Base-by-base conservation (phyloP, 2,888 invertebrate genomes). In the Microchrysa polita region DNA sequence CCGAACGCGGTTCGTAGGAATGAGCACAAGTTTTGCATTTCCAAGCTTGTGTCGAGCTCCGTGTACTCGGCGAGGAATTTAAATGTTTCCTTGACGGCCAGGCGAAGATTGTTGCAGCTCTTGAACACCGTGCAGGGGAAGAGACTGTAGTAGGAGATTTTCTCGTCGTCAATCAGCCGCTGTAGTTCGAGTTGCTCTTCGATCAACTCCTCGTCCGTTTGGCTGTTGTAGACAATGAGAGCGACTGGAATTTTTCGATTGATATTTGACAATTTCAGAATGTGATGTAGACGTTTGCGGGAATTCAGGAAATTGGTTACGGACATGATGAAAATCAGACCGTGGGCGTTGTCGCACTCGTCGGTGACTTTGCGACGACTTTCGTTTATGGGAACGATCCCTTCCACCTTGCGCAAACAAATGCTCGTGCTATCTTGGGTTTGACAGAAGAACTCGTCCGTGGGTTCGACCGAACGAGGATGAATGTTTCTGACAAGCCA, bases 1-100 rank as follows among this genome's bases (percentile, higher is more conserved):
- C 89, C 89, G 12, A 91, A 82, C 77, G 88, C 86, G 69, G 86
- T 83, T 73, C 87, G 83, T 73, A 91, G 83, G 78, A 90, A 88
- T 1, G 87, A 86, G 75, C 86, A 84, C 10, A 90, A 80, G 53
- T 85, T 84, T 80, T 90, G 87, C 79, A 91, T 87, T 84, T 89
- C 88, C 52, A 91, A 79, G 0, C 86, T 85, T 57, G 88, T 88
- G 23, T 82, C 83, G 76, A 83, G 83, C 61, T 87, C 86, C 75
- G 81, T 86, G 77, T 84, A 86, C 79, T 85, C 86, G n/a, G 87
- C 87, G 78, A 87, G 81, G 85, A 87, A 89, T 79, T 83, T 86
- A 73, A 87, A 79, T 22, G 86, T 86, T 73, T 80, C 89, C 78
- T 84, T 85, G 71, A 86, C 79, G 18, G 86, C 65, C 55, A 65